phyloP scores from a whole-genome alignment of 2,113 vertebrate genomes.

The Gopherus evgoodei region DNA sequence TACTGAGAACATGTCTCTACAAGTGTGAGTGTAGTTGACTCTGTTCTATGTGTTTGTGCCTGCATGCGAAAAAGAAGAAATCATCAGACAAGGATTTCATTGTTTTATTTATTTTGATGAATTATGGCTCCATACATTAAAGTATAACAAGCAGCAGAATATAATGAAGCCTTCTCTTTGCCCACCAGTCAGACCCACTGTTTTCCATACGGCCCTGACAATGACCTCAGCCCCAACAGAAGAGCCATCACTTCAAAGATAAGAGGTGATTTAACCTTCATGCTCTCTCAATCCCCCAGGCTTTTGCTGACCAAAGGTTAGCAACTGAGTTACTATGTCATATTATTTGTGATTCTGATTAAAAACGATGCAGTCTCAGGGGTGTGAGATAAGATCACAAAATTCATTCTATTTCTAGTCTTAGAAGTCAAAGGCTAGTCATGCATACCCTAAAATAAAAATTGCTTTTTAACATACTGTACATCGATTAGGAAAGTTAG shows the following conservation, averaged over 20 bases:
- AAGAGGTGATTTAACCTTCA: slow-evolving; percentile 48
- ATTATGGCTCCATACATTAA: slow-evolving; percentile 40
- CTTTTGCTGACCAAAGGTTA: slow-evolving; percentile 39
- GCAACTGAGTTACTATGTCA: slow-evolving; percentile 12
- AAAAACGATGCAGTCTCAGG: slow-evolving; percentile 21
- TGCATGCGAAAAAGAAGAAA: not conserved
- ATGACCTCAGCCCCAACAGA: slow-evolving; percentile 43
- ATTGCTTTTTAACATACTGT: not conserved
- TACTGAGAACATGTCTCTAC: slow-evolving; percentile 60
- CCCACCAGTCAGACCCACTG: slow-evolving; percentile 6
- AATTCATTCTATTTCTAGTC: not conserved
- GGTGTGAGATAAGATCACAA: slow-evolving; percentile 23
- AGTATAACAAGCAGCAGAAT: slow-evolving; percentile 40
- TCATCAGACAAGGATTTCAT: slow-evolving; percentile 61
- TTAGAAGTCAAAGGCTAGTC: slow-evolving; percentile 37
- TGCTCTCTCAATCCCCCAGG: not conserved
- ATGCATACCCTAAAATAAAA: slow-evolving; percentile 1
- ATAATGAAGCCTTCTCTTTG: slow-evolving; percentile 52
- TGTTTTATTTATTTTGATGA: slow-evolving; percentile 49
- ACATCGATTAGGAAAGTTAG: not conserved
- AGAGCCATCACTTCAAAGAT: slow-evolving; percentile 1
- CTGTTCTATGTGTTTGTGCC: slow-evolving; percentile 7
- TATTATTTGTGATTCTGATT: slow-evolving; percentile 59
- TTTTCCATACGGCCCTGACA: slow-evolving; percentile 9
- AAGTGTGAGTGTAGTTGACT: slow-evolving; percentile 56